Conservation (phyloP, 2,113 vertebrate species). For the Salvelinus fontinalis region DNA sequence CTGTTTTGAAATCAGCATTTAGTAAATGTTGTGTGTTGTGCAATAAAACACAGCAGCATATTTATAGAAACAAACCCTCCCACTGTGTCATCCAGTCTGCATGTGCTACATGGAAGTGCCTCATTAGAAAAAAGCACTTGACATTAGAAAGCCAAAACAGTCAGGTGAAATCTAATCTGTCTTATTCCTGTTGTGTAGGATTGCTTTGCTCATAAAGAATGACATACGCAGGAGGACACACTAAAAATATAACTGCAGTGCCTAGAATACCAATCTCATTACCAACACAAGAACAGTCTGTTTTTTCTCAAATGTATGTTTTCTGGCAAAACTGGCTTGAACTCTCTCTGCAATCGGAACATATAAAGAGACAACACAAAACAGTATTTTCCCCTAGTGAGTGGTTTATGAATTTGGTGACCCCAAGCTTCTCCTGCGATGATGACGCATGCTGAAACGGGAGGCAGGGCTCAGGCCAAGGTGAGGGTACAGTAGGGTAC, state of each 20-base stretch:
- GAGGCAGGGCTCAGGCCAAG: constrained; percentile 25
- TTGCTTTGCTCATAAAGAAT: not conserved
- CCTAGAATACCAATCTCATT: not conserved
- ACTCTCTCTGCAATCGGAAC: not conserved
- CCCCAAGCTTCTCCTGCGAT: constrained; percentile 34
- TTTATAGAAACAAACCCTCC: not conserved
- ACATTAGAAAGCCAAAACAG: not conserved
- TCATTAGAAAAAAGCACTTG: not conserved
- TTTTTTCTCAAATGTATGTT: not conserved
- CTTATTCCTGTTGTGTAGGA: not conserved
- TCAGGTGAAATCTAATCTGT: not conserved
- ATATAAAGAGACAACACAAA: constrained; percentile 25
- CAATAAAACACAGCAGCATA: not conserved
- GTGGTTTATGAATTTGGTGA: constrained; percentile 20
- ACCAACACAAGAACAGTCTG: not conserved
- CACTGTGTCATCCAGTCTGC: not conserved
- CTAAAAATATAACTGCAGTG: not conserved
- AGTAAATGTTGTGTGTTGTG: not conserved
- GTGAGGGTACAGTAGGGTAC: constrained; percentile 5
- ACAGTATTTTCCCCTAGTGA: not conserved
- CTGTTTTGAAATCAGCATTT: not conserved
- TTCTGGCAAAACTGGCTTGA: not conserved
- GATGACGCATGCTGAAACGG: constrained; percentile 29
- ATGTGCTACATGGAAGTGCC: not conserved
- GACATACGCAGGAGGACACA: not conserved